Evolutionary conservation across 2,797 vertebrate species (phyloP).

Genomic region (Helarctos malayanus): DNA sequence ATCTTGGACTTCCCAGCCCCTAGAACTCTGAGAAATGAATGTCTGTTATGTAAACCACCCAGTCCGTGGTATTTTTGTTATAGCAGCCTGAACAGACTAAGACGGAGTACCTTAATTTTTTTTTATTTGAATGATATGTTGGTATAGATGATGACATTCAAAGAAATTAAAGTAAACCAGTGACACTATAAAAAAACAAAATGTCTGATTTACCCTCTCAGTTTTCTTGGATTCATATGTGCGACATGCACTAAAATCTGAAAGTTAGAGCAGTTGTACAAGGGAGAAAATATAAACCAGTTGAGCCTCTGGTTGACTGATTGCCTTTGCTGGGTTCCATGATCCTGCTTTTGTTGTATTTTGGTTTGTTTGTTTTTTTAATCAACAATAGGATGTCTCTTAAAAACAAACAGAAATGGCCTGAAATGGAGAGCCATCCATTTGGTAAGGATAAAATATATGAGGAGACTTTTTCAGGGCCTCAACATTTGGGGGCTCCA

Average conservation of each 20-base stretch:
- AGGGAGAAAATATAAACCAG: not conserved
- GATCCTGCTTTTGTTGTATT: not conserved
- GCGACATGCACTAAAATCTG: not conserved
- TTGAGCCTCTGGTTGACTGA: not conserved
- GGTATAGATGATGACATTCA: not conserved
- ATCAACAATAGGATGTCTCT: not conserved
- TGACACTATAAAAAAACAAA: not conserved
- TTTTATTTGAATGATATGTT: conserved; percentile 44
- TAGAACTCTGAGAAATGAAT: not conserved
- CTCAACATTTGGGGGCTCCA: not conserved
- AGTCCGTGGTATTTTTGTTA: not conserved
- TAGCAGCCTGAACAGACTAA: not conserved
- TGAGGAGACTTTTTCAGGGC: not conserved
- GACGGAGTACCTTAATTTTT: not conserved
- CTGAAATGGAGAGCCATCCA: not conserved
- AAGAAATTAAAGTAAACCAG: conserved; percentile 33
- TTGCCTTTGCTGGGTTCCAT: not conserved
- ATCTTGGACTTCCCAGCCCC: not conserved
- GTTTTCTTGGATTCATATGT: not conserved
- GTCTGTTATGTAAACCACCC: not conserved
- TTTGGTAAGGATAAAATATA: not conserved
- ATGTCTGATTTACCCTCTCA: not conserved
- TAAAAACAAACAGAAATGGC: not conserved
- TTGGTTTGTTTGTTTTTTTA: not conserved
- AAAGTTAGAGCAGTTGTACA: not conserved